Evolutionary conservation across 2,113 vertebrate species (phyloP), one percentile per base, ranked within the genome.

Genomic region (Corydoras sp.): DNA sequence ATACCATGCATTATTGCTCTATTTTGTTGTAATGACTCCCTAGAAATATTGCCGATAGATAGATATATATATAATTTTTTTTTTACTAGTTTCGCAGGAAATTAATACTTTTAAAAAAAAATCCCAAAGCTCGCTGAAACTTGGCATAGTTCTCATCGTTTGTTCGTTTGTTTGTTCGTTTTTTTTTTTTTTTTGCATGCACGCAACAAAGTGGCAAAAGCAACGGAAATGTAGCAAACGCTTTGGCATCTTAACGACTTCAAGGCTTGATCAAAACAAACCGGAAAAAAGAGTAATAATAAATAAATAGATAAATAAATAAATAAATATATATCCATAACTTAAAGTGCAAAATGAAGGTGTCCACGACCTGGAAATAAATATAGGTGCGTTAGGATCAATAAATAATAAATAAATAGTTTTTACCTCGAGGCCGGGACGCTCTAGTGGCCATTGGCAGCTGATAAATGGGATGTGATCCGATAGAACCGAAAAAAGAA

Each of bases 1-100:
- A 88, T 84, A 87, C 85, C 91, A 92, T 92, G 91, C 90, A 89
- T 92, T 92, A 92, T 92, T 92, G 91, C 90, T 92, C 87, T 89
- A 87, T 88, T 84, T 54, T 78, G 81, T 82, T 82, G 79, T 79
- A 81, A 68, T 81, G 78, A 80, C 77, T 83, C 80, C 83, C 82
- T 84, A 83, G 86, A 86, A 87, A 89, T 90, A 90, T 90, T 92
- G 88, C 89, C 86, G 84, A 89, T 79, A 84, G 79, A 87, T 24
- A 24, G 18, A 24, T 24, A 24, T 24, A 24, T 24, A 24, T 24
- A 24, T 24, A 24, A 24, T 24, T 24, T 24, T 24, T 24, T 43
- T 43, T 43, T 4, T 43, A 43, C 35, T 43, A 43, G 35, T 43
- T 43, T 43, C 7, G 35, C 35, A 24, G 18, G 18, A 24, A 24